phyloP scores from a whole-genome alignment of 2,113 vertebrate species.

The Equus przewalskii region DNA sequence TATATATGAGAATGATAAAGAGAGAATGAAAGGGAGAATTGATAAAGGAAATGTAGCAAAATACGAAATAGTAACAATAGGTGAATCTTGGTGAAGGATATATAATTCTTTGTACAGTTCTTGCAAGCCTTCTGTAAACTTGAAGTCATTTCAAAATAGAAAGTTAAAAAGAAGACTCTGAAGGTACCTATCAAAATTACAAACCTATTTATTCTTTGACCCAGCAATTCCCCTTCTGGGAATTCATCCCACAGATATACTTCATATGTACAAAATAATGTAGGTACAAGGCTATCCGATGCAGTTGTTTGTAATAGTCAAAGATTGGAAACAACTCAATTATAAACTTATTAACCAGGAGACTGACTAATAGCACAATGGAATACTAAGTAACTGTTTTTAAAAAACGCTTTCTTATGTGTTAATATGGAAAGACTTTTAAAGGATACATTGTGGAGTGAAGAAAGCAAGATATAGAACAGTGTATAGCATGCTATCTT shows the following conservation, averaged over 20 bases:
- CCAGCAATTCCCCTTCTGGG: neutral
- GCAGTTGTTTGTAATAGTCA: neutral
- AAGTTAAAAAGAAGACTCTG: conserved; percentile 24
- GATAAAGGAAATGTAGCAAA: conserved; percentile 18
- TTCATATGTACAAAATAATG: neutral
- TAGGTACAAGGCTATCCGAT: neutral
- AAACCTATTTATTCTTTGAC: conserved; percentile 35
- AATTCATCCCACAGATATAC: neutral
- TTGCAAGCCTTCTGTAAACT: neutral
- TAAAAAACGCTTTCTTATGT: neutral
- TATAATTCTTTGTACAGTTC: neutral
- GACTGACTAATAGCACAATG: neutral
- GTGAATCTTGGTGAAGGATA: neutral
- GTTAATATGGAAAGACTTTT: conserved; percentile 46
- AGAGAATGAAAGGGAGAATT: neutral
- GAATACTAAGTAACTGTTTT: neutral
- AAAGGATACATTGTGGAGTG: neutral
- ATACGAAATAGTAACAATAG: conserved; percentile 1
- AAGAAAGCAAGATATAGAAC: neutral
- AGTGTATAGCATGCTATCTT: neutral
- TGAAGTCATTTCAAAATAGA: conserved; percentile 47
- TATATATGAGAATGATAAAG: neutral
- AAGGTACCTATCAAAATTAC: conserved; percentile 44
- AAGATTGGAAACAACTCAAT: neutral
- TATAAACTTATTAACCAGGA: neutral